phyloP scores from a whole-genome alignment of 2,797 vertebrate species.

The Pangasius larnaudii region DNA sequence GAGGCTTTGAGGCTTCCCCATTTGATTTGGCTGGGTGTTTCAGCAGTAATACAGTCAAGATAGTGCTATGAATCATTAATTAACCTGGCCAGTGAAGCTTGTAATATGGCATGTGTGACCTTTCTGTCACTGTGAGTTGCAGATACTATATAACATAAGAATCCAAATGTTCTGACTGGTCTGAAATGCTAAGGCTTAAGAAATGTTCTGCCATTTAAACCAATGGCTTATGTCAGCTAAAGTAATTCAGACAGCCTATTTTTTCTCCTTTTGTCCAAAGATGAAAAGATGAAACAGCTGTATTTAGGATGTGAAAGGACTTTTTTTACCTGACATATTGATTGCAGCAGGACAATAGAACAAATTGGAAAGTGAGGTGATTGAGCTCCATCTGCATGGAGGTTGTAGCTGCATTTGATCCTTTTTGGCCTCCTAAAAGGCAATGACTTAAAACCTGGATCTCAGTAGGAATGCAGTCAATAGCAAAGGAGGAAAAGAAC shows the following conservation, averaged over 20 bases:
- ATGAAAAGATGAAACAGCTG: slow-evolving; percentile 22
- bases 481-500: slow-evolving; percentile 46
- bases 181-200: slow-evolving; percentile 41
- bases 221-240: slow-evolving; percentile 4
- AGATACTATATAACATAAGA: slow-evolving; percentile 62
- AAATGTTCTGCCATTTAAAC: slow-evolving; percentile 56
- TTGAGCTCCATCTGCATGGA: slow-evolving; percentile 58
- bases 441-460: slow-evolving; percentile 60
- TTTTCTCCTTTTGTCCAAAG: neutral
- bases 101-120: slow-evolving; percentile 73
- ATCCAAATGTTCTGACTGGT: neutral
- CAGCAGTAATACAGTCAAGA: slow-evolving; percentile 72
- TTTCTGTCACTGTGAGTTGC: slow-evolving; percentile 67
- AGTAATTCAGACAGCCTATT: slow-evolving; percentile 46
- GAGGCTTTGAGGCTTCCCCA: slow-evolving; percentile 60
- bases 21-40: slow-evolving; percentile 71
- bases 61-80: slow-evolving; percentile 77
- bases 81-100: slow-evolving; percentile 78
- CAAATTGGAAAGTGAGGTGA: slow-evolving; percentile 64
- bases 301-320: slow-evolving; percentile 40
- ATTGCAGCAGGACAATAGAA: slow-evolving; percentile 64
- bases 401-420: slow-evolving; percentile 66
- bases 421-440: slow-evolving; percentile 44
- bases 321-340: slow-evolving; percentile 65
- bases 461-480: slow-evolving; percentile 52